Evolutionary conservation across 2,888 invertebrate species (phyloP).

Genomic region (Fragum fragum): DNA sequence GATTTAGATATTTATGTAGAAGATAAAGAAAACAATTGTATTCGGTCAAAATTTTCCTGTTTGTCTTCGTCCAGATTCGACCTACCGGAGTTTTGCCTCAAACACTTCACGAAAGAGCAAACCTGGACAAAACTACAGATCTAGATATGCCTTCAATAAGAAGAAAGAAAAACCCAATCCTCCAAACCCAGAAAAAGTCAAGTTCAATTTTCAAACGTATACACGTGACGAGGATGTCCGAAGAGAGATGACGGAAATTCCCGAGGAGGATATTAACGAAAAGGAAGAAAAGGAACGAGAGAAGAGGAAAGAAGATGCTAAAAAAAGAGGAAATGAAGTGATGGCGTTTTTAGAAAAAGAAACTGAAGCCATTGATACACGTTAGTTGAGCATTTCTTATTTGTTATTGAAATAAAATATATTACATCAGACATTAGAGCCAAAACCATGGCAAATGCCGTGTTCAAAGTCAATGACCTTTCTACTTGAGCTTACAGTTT

Average conservation of each 20-base stretch:
- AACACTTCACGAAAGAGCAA: constrained; percentile 32
- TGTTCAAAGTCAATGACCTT: no score
- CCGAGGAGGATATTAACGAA: constrained; percentile 57
- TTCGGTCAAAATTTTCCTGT: no score
- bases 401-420: no score
- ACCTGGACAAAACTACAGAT: constrained; percentile 46
- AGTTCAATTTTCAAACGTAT: constrained; percentile 68
- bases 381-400: no score
- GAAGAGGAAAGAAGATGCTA: constrained; percentile 47
- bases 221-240: constrained; percentile 53
- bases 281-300: constrained; percentile 53
- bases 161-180: constrained; percentile 58
- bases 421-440: no score
- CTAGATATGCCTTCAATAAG: constrained; percentile 54
- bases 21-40: no score
- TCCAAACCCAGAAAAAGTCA: constrained; percentile 66
- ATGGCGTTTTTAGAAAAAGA: constrained; percentile 78
- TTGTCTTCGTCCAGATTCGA: constrained; percentile 35
- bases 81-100: constrained; percentile 42
- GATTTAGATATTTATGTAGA: no score
- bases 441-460: no score
- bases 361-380: constrained; percentile 78
- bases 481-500: no score
- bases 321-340: constrained; percentile 66
- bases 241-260: constrained; percentile 65